These are phyloP conservation scores for Danionella dracula DNA, from an alignment of 2,797 vertebrate species.

Conservation along the genomic window DNA sequence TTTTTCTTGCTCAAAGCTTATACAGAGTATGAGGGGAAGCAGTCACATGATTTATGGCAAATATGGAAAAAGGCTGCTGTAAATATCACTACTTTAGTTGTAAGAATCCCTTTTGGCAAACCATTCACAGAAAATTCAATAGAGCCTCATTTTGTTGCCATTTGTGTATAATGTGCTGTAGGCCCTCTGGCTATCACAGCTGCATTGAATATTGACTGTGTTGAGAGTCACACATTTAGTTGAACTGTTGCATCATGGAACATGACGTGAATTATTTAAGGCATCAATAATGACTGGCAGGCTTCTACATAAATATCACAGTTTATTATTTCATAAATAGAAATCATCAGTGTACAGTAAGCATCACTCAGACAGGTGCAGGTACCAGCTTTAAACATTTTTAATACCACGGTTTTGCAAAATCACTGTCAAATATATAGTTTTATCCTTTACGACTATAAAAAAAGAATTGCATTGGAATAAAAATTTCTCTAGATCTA, in stretches of 20 bases:
- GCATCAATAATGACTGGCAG: constrained; percentile 15
- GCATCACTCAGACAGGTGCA: not conserved
- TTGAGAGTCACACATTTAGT: constrained; percentile 9
- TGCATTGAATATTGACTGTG: not conserved
- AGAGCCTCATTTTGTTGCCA: constrained; percentile 55
- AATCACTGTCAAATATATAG: too few species aligned
- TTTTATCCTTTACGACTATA: too few species aligned
- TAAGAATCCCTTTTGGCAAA: constrained; percentile 49
- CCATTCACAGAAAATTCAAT: constrained; percentile 66
- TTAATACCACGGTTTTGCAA: too few species aligned
- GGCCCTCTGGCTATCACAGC: not conserved
- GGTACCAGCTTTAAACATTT: not conserved
- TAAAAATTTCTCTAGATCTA: too few species aligned
- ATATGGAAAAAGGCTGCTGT: constrained; percentile 48
- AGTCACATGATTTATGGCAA: constrained; percentile 44
- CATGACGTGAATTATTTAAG: not conserved
- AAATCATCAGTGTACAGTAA: not conserved
- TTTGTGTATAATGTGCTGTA: not conserved
- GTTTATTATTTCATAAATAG: constrained; percentile 3
- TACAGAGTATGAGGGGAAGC: constrained; percentile 22
- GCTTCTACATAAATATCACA: not conserved
- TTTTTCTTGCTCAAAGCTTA: constrained; percentile 32
- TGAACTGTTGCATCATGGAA: constrained; percentile 17
- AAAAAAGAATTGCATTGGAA: too few species aligned
- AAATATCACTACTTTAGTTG: constrained; percentile 38